Percentiles rank a stretch among this genome's conserved stretches.
Conservation (phyloP, 2,888 invertebrate genomes). For the Eristalis pertinax region DNA sequence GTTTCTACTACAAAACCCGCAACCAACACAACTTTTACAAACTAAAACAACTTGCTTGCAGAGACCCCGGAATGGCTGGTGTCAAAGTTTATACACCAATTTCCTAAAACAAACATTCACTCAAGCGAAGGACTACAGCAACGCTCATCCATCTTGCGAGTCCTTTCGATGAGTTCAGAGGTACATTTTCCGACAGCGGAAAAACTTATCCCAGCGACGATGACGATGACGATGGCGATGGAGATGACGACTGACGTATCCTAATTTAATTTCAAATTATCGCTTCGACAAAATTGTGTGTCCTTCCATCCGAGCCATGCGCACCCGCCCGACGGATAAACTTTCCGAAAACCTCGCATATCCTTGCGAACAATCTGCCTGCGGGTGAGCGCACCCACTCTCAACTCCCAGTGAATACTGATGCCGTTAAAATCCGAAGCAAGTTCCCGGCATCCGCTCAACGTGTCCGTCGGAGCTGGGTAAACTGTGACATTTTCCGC, state of each 20-base stretch:
- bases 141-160: constrained; percentile 29
- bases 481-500: constrained; percentile 28
- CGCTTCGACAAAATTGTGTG: constrained; percentile 46
- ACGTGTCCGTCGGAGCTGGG: constrained; percentile 49
- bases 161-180: constrained; percentile 26
- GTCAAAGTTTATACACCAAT: constrained; percentile 54
- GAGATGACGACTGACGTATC: constrained; percentile 30
- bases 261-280: constrained; percentile 70
- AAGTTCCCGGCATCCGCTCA: constrained; percentile 49
- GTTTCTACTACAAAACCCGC: neutral
- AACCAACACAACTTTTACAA: constrained; percentile 7
- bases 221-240: constrained; percentile 10
- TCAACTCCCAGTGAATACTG: constrained; percentile 35
- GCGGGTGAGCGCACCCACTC: constrained; percentile 18
- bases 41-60: neutral
- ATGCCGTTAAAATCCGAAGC: constrained; percentile 49
- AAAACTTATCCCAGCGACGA: constrained; percentile 40
- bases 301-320: neutral
- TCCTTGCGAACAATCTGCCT: constrained; percentile 63
- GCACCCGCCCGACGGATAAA: constrained; percentile 20
- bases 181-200: constrained; percentile 18
- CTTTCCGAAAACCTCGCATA: constrained; percentile 51
- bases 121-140: neutral
- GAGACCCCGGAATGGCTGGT: neutral
- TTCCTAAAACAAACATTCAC: constrained; percentile 48